phyloP scores from a whole-genome alignment of 1,140 invertebrate species.

The Drosophila trapezifrons region DNA sequence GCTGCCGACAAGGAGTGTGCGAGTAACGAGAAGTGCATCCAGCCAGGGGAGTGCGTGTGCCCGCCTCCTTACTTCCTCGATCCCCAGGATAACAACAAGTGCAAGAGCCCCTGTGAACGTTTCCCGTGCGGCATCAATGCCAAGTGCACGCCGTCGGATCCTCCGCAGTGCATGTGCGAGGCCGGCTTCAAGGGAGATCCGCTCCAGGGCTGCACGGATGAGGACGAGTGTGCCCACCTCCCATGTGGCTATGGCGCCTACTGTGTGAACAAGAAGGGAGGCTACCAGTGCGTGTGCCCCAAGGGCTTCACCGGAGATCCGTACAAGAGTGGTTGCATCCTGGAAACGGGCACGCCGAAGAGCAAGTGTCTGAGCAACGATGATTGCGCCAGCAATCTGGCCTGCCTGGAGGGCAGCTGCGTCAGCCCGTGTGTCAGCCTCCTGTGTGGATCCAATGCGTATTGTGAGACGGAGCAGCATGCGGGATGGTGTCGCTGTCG shows the following conservation, averaged over 20 bases:
- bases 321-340: slow-evolving; percentile 91
- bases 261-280: slow-evolving; percentile 93
- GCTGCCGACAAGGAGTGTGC: slow-evolving; percentile 92
- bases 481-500: slow-evolving; percentile 94
- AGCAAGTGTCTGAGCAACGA: slow-evolving; percentile 89
- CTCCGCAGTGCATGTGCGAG: slow-evolving; percentile 94
- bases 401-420: slow-evolving; percentile 91
- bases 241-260: slow-evolving; percentile 94
- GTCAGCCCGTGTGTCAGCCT: slow-evolving; percentile 92
- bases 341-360: slow-evolving; percentile 83
- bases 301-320: slow-evolving; percentile 92
- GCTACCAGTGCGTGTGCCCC: slow-evolving; percentile 93
- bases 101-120: slow-evolving; percentile 94
- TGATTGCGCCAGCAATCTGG: slow-evolving; percentile 91
- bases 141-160: slow-evolving; percentile 94
- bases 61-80: slow-evolving; percentile 94
- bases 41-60: slow-evolving; percentile 95
- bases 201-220: slow-evolving; percentile 91
- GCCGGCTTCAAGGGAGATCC: slow-evolving; percentile 93
- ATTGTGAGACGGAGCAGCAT: slow-evolving; percentile 94
- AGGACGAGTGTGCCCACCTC: slow-evolving; percentile 90
- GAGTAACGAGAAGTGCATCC: slow-evolving; percentile 94
- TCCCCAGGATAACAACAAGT: slow-evolving; percentile 90
- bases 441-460: slow-evolving; percentile 92
- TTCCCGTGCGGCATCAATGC: slow-evolving; percentile 96